These are phyloP conservation scores for Tenrec ecaudatus DNA, from an alignment of 2,113 vertebrate genomes.

Conservation along the genomic window DNA sequence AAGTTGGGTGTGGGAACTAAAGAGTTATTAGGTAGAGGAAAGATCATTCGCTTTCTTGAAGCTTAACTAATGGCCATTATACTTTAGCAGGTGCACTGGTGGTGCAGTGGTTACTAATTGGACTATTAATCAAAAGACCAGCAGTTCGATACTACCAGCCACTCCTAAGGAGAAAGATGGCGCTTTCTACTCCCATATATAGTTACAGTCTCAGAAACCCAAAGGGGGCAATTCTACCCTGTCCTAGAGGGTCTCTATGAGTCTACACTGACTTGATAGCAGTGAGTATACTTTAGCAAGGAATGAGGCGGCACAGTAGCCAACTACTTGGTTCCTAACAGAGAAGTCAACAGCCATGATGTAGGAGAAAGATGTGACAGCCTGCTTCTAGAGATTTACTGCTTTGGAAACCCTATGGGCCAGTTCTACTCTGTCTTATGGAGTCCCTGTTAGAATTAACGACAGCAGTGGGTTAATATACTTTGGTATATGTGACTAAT, in stretches of 20 bases:
- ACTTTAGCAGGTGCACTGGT: background rate
- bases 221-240: no score
- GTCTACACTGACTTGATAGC: no score
- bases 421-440: background rate
- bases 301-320: background rate
- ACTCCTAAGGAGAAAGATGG: no score
- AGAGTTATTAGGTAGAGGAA: background rate
- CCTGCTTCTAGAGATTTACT: background rate
- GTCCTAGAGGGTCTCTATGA: no score
- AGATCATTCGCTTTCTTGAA: slow-evolving; percentile 31
- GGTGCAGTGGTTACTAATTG: background rate
- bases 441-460: background rate
- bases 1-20: slow-evolving; percentile 9
- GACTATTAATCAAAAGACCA: no score
- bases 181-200: no score
- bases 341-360: background rate
- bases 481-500: slow-evolving; percentile 9
- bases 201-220: no score
- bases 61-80: slow-evolving; percentile 1
- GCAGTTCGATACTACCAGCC: no score
- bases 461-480: background rate
- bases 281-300: no score
- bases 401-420: background rate
- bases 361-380: background rate
- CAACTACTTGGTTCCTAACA: background rate